Percentiles rank a stretch among this genome's conserved stretches.
These are phyloP conservation scores for Plagodis pulveraria DNA, from an alignment of 2,888 invertebrate genomes.

Conservation along the genomic window DNA sequence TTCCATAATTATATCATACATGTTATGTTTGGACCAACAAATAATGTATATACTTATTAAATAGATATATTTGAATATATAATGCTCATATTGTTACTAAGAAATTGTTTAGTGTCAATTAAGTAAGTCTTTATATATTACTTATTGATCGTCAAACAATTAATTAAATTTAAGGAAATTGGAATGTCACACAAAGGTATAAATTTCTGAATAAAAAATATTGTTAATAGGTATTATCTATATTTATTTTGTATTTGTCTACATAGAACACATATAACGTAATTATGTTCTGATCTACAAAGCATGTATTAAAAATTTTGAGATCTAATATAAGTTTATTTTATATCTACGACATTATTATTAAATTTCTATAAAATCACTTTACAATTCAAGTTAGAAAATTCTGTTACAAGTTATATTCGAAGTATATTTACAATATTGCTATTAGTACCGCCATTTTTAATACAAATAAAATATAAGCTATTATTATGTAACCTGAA, in stretches of 20 bases:
- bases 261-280: not conserved
- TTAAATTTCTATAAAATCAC: constrained; percentile 15
- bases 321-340: constrained; percentile 6
- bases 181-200: too few species aligned
- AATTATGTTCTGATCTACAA: constrained; percentile 2
- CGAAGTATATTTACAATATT: constrained; percentile 11
- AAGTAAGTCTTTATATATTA: too few species aligned
- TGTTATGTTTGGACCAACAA: too few species aligned
- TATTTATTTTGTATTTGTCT: not conserved
- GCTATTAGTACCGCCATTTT: not conserved
- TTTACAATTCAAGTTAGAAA: constrained; percentile 20
- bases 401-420: constrained; percentile 9
- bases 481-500: not conserved
- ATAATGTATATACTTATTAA: too few species aligned
- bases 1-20: too few species aligned
- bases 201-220: too few species aligned
- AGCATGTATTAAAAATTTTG: constrained; percentile 7
- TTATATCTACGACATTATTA: not conserved
- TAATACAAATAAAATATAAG: not conserved
- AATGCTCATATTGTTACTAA: too few species aligned
- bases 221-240: too few species aligned
- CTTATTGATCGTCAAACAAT: too few species aligned
- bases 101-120: too few species aligned
- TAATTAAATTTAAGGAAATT: too few species aligned
- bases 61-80: too few species aligned